Percentiles rank a stretch among this genome's conserved stretches.
phyloP scores from a whole-genome alignment of 2,888 invertebrate genomes.

The Acleris emargana region DNA sequence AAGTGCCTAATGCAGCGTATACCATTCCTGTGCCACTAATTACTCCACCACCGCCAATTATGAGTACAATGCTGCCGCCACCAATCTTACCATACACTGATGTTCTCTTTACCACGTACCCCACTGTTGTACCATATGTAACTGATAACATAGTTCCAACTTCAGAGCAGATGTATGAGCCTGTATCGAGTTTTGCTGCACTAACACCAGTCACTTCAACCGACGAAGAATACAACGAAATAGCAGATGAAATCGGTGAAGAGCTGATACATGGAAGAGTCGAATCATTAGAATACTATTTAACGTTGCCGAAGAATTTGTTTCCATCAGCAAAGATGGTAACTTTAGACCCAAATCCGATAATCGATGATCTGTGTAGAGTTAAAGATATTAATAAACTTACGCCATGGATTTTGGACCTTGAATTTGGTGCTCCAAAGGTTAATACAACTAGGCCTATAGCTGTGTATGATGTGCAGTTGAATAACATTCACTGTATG shows the following conservation, averaged over 20 bases:
- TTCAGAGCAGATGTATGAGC: conserved; percentile 1
- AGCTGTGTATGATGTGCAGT: conserved; percentile 61
- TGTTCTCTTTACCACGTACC: conserved; percentile 12
- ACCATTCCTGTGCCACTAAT: conserved; percentile 12
- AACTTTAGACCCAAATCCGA: conserved; percentile 59
- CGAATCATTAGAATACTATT: conserved; percentile 53
- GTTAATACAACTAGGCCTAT: conserved; percentile 53
- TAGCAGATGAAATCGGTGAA: conserved; percentile 13
- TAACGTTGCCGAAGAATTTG: conserved; percentile 57
- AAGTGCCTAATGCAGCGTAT: conserved; percentile 12
- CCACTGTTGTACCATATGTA: conserved; percentile 5
- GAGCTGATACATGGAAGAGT: background rate
- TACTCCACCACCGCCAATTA: conserved; percentile 18
- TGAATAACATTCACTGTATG: conserved; percentile 62
- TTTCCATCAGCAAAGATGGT: conserved; percentile 62
- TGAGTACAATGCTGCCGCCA: conserved; percentile 8
- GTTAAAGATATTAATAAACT: conserved; percentile 49
- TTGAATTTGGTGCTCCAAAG: conserved; percentile 64
- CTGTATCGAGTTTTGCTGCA: conserved; percentile 1
- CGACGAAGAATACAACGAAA: conserved; percentile 18
- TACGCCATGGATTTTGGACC: conserved; percentile 62
- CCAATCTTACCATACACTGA: conserved; percentile 21
- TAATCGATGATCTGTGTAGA: conserved; percentile 67
- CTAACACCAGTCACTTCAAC: conserved; percentile 19
- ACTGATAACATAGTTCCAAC: conserved; percentile 15